Conservation (phyloP, 2,888 invertebrate genomes). For the Calliopum simillimum region DNA sequence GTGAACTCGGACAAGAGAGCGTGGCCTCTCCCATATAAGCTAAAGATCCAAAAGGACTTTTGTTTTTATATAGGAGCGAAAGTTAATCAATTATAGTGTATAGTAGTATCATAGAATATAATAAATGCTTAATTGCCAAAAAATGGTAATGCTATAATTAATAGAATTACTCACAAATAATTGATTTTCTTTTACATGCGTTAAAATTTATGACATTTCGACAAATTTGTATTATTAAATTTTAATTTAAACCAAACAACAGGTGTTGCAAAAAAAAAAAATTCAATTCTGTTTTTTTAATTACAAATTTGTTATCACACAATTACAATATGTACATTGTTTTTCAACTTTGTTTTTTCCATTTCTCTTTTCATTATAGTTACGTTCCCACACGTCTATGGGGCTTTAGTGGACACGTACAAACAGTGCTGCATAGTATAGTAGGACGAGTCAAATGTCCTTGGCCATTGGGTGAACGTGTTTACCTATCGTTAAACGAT, state of each 20-base stretch:
- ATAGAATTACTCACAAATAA: background rate
- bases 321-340: background rate
- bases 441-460: conserved; percentile 89
- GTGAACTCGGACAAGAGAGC: no score
- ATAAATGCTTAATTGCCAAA: no score
- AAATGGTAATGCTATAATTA: background rate
- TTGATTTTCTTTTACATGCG: background rate
- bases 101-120: no score
- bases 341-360: no score
- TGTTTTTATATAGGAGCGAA: no score
- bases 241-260: no score
- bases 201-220: background rate
- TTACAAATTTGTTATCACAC: background rate
- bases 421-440: conserved; percentile 91
- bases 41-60: no score
- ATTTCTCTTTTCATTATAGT: conserved; percentile 70
- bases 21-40: no score
- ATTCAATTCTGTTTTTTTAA: background rate
- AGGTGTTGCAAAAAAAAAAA: no score
- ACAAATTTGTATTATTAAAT: background rate
- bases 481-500: conserved; percentile 81
- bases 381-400: conserved; percentile 90
- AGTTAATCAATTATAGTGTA: no score
- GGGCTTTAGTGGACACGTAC: conserved; percentile 96
- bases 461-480: conserved; percentile 87